Evolutionary conservation across 2,113 vertebrate genomes (phyloP), one percentile per base, ranked within the genome.

Genomic region (Entelurus aequoreus): DNA sequence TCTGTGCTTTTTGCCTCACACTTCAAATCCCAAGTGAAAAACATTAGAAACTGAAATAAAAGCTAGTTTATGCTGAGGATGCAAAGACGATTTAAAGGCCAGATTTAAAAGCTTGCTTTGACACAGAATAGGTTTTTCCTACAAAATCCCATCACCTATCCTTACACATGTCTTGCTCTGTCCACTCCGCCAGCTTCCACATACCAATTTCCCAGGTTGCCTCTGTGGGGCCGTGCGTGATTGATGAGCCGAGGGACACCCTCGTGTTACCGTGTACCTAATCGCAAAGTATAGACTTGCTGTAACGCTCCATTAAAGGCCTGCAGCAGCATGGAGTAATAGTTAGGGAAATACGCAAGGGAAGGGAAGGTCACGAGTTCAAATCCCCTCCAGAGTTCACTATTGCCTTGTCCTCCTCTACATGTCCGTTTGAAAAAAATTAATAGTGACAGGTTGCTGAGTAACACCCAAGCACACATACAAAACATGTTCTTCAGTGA

Each of bases 271-370:
- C 68, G 70, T 81, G 80, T 79, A 82, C 71, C 79, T 84, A 80
- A 88, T 80, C 65, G 54, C 77, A 55, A 64, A 77, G 74, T 82
- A 83, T 74, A 75, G 81, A 80, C 82, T 76, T 49, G 75, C 69
- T 9, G 76, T 66, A 66, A 84, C 49, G 77, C 87, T 82, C 76
- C 83, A 88, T 89, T 86, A 85, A 65, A 65, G 69, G 58, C 76
- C 75, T 6, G 64, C 75, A 64, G 75, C 69, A 69, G 72, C 84
- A 69, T 58, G 69, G 63, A 72, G 75, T 79, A 82, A 79, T 79
- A 81, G 79, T 87, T 85, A 85, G 80, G 86, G 79, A 86, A 89
- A 90, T 85, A 80, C 75, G 66, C 65, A 69, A 71, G 67, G 67
- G 66, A 80, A 75, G 66, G 71, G 65, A 79, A 88, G 86, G 87